Evolutionary conservation across 2,113 vertebrate genomes (phyloP).

Genomic region (Gopherus flavomarginatus): DNA sequence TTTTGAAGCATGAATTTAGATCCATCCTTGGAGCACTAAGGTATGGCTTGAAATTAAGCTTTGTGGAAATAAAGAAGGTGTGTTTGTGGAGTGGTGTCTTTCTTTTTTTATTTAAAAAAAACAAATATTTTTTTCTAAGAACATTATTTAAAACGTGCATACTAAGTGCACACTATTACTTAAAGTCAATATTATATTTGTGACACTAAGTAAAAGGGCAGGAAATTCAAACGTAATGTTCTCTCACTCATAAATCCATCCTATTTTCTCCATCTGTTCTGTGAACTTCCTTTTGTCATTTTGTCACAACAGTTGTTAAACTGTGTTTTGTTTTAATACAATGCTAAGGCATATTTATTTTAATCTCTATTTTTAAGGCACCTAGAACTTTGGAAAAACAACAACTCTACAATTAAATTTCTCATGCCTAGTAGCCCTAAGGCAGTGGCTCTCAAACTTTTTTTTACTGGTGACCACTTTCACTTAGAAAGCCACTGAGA

Average conservation of each 20-base stretch:
- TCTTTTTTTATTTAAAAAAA: too few relatives aligned
- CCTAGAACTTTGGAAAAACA: not conserved
- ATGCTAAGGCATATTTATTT: not conserved
- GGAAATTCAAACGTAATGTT: conserved; percentile 18
- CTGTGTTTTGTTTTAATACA: not conserved
- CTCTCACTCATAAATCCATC: conserved; percentile 59
- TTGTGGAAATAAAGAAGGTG: not conserved
- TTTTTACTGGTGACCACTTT: too few relatives aligned
- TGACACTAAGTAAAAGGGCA: not conserved
- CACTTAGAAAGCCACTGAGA: too few relatives aligned
- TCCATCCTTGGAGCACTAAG: not conserved
- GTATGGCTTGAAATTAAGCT: not conserved
- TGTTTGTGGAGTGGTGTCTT: not conserved
- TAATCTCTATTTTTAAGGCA: not conserved
- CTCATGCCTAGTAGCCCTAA: not conserved
- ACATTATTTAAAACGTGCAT: not conserved
- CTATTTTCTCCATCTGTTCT: conserved; percentile 47
- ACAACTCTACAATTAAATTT: not conserved
- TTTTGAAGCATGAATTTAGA: not conserved
- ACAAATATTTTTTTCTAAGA: not conserved
- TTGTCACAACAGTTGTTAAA: conserved; percentile 1
- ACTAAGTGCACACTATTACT: not conserved
- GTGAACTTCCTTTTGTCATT: conserved; percentile 20
- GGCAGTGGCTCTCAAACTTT: too few relatives aligned
- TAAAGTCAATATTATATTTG: not conserved